Base-by-base conservation (phyloP, 2,113 vertebrate genomes). In the Thunnus thynnus region DNA sequence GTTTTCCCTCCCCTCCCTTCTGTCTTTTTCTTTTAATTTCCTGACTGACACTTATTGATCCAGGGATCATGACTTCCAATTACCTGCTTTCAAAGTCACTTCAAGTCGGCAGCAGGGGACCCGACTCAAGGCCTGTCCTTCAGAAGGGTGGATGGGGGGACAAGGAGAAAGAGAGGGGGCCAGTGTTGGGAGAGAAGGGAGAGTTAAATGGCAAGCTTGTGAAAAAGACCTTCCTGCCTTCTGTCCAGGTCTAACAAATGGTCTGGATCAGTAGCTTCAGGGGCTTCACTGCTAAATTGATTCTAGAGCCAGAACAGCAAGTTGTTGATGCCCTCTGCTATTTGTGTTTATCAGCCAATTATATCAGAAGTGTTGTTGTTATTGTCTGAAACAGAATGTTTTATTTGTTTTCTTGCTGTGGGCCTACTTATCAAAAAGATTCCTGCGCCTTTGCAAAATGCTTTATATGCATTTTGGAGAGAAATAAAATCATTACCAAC, bases 51-150 rank as follows among this genome's bases (percentile, higher is more conserved):
- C 36, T 68, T 94, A 95, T 94, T 89, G 93, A 94, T 94, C 91
- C 41, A 9, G 72, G 85, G 90, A 94, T 94, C 91, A 94, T 86
- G 92, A 94, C 92, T 92, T 91, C 80, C 88, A 92, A 87, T 93
- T 92, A 94, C 87, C 86, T 92, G 84, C 89, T 92, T 93, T 94
- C 88, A 94, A 92, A 93, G 93, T 93, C 92, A 93, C 90, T 94
- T 93, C 83, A 87, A 85, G 75, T 76, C 60, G 6, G 74, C 78
- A 78, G 76, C 79, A 68, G 51, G 86, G 84, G 85, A 86, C 68
- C 80, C 1, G 57, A 86, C 85, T 85, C 47, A 3, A 67, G 63
- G 47, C 72, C 51, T 79, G 76, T 91, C 84, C 86, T 92, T 86
- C 76, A 84, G 50, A 81, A 27, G 69, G 60, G 17, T 55, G 58